Evolutionary conservation across 1,140 invertebrate species (phyloP).

Genomic region (Aphis gossypii): DNA sequence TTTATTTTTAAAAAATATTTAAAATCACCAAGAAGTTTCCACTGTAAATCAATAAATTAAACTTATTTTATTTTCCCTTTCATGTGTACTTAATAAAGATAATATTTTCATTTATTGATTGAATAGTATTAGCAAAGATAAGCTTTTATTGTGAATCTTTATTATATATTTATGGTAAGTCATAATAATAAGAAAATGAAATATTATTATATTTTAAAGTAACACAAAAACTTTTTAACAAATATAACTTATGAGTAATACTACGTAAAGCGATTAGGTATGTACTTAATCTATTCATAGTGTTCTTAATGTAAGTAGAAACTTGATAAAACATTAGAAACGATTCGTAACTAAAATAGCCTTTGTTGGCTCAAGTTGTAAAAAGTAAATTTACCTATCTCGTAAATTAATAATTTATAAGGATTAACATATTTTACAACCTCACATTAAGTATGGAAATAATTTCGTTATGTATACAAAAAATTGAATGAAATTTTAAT

Average conservation of each 20-base stretch:
- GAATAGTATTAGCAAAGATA: not conserved
- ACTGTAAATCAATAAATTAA: not conserved
- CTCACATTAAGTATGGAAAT: not conserved
- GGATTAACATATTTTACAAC: conserved; percentile 5
- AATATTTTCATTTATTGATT: not conserved
- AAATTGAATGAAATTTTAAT: not conserved
- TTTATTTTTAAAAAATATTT: not conserved
- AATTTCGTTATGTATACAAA: not conserved
- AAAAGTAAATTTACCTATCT: not conserved
- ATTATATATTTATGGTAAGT: not conserved
- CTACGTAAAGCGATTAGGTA: no score
- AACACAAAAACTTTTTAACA: not conserved
- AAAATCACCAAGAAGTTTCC: not conserved
- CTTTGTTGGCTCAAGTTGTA: not conserved
- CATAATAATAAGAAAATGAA: not conserved
- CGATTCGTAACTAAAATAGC: not conserved
- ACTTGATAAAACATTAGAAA: not conserved
- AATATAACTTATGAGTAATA: not conserved
- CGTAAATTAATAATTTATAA: conserved; percentile 1
- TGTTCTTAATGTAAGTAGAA: not conserved
- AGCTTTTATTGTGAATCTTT: not conserved
- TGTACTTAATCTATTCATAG: not conserved
- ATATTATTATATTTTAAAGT: not conserved
- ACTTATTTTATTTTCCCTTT: not conserved
- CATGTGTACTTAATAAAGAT: not conserved